Evolutionary conservation across 2,888 invertebrate genomes (phyloP).

Genomic region (Stenurella melanura): DNA sequence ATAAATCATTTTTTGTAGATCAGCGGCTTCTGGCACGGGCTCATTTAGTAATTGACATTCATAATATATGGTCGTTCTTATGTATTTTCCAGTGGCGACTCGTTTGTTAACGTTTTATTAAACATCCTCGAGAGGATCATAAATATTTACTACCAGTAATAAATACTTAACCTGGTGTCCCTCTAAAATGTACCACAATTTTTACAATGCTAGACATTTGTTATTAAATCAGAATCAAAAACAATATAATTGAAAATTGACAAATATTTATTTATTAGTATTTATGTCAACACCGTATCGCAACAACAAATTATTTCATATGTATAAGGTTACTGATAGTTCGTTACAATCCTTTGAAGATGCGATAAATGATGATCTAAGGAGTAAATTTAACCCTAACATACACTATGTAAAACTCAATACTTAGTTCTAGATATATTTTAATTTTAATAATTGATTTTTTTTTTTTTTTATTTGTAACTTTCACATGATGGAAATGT

Average conservation of each 20-base stretch:
- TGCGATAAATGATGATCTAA: too few species aligned
- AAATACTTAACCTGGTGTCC: conserved; percentile 29
- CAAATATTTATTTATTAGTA: background rate
- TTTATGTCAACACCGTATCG: background rate
- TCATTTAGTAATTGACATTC: conserved; percentile 60
- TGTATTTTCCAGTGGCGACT: conserved; percentile 50
- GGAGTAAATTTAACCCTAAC: too few species aligned
- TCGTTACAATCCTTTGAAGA: too few species aligned
- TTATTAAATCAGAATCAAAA: background rate
- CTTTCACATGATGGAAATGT: too few species aligned
- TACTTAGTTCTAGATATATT: too few species aligned
- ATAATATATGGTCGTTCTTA: conserved; percentile 56
- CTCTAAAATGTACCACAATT: conserved; percentile 1
- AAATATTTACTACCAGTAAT: conserved; percentile 42
- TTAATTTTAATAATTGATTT: too few species aligned
- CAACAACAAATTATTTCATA: background rate
- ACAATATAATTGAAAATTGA: background rate
- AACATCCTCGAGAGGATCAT: conserved; percentile 34
- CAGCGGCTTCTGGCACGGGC: conserved; percentile 59
- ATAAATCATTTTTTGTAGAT: conserved; percentile 60
- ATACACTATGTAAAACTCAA: too few species aligned
- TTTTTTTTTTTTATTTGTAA: too few species aligned
- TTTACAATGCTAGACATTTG: background rate
- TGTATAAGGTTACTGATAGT: background rate
- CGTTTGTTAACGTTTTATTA: conserved; percentile 42